phyloP scores from a whole-genome alignment of 2,888 invertebrate genomes.

The Isotomurus palustris region DNA sequence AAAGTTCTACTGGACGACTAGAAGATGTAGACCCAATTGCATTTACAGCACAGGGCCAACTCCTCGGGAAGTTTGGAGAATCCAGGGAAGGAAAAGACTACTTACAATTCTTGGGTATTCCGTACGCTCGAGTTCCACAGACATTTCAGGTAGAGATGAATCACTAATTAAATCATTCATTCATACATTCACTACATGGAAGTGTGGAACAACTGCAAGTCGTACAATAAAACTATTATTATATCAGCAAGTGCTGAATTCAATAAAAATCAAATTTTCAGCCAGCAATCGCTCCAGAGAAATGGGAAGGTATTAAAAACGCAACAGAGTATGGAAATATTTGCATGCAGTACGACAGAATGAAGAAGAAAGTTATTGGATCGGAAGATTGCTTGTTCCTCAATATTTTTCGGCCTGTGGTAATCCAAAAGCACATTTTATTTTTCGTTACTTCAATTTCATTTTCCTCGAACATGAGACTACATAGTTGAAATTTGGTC shows the following conservation, averaged over 20 bases:
- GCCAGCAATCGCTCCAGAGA: conserved; percentile 30
- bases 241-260: no score
- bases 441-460: no score
- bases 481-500: no score
- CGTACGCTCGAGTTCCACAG: conserved; percentile 25
- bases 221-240: no score
- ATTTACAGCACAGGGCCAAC: conserved; percentile 23
- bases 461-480: no score
- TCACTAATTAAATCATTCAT: no score
- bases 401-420: conserved; percentile 22
- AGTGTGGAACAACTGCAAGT: no score
- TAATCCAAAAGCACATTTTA: conserved; percentile 1
- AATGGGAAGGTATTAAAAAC: conserved; percentile 36
- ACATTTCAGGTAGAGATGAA: conserved; percentile 32
- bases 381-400: conserved; percentile 28
- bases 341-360: conserved; percentile 32
- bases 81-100: conserved; percentile 25
- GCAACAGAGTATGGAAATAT: conserved; percentile 27
- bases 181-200: no score
- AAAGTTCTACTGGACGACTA: conserved; percentile 5
- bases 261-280: conserved; percentile 5
- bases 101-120: conserved; percentile 31
- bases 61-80: conserved; percentile 26
- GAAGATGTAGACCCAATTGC: conserved; percentile 27
- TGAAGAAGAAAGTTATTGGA: conserved; percentile 24